Percentiles rank a stretch among this genome's conserved stretches.
Conservation (phyloP, 2,113 vertebrate genomes). For the Hemichromis elongatus region DNA sequence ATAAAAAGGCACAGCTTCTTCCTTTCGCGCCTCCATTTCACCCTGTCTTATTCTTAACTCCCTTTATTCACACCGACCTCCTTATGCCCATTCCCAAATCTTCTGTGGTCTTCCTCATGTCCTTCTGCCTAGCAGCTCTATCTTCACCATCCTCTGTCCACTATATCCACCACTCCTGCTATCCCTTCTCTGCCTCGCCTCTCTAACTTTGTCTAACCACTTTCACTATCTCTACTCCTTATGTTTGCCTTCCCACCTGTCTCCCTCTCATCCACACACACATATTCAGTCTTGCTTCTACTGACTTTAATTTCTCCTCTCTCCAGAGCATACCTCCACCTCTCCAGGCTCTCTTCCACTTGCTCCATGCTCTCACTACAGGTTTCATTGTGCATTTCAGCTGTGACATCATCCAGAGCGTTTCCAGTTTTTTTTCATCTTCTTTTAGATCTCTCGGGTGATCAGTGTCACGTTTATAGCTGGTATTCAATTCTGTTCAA, state of each 20-base stretch:
- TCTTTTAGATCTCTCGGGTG: neutral
- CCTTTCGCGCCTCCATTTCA: neutral
- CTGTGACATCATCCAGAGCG: neutral
- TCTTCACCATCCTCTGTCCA: neutral
- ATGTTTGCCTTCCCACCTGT: neutral
- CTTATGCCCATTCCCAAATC: neutral
- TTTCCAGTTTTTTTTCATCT: neutral
- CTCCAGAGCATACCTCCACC: neutral
- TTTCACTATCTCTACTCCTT: accelerated
- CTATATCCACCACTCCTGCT: neutral
- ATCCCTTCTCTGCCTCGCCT: neutral
- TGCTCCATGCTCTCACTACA: neutral
- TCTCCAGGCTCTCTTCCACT: neutral
- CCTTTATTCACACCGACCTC: neutral
- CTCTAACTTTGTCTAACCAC: neutral
- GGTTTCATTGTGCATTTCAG: neutral
- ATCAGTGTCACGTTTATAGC: neutral
- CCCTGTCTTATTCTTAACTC: neutral
- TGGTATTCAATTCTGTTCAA: neutral
- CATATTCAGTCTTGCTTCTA: neutral
- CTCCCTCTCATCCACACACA: neutral
- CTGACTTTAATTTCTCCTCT: neutral
- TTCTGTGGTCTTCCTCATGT: neutral
- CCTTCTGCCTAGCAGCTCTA: neutral
- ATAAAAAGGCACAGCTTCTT: neutral